These are phyloP conservation scores for Bufo bufo DNA, from an alignment of 2,113 vertebrate genomes.

Conservation along the genomic window DNA sequence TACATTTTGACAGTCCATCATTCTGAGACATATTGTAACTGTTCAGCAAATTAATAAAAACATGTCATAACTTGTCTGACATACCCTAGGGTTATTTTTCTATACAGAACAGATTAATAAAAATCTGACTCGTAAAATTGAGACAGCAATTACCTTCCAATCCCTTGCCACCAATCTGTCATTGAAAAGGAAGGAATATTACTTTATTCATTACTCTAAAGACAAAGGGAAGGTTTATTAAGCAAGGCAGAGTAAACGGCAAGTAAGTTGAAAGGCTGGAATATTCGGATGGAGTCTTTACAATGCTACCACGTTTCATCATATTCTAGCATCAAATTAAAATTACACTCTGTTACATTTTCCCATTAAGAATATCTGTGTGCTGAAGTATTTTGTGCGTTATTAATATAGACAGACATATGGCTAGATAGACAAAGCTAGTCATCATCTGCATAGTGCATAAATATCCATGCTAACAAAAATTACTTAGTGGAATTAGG, in stretches of 20 bases:
- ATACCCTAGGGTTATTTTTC: constrained; percentile 55
- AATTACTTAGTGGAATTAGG: no score
- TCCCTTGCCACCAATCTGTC: constrained; percentile 56
- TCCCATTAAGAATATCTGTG: background rate
- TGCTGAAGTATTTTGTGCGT: background rate
- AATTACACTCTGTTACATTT: background rate
- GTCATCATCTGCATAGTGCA: background rate
- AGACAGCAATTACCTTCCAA: constrained; percentile 52
- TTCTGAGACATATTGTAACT: constrained; percentile 45
- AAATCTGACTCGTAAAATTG: constrained; percentile 50
- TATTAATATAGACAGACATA: background rate
- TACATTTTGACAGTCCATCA: constrained; percentile 46
- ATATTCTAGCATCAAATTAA: background rate
- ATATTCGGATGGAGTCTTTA: constrained; percentile 18
- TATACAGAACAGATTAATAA: constrained; percentile 57
- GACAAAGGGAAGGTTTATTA: constrained; percentile 48
- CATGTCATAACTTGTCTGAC: constrained; percentile 42
- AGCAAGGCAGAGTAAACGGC: constrained; percentile 16
- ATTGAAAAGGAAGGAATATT: constrained; percentile 51
- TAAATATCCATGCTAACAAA: no score
- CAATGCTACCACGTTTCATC: constrained; percentile 6
- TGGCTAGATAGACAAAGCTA: background rate
- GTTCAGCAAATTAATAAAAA: constrained; percentile 58
- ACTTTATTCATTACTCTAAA: constrained; percentile 50
- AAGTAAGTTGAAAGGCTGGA: constrained; percentile 23